A percentile compares a stretch with the other conserved stretches of the same genome.
phyloP scores from a whole-genome alignment of 2,888 invertebrate genomes.

The Catocala fraxini region DNA sequence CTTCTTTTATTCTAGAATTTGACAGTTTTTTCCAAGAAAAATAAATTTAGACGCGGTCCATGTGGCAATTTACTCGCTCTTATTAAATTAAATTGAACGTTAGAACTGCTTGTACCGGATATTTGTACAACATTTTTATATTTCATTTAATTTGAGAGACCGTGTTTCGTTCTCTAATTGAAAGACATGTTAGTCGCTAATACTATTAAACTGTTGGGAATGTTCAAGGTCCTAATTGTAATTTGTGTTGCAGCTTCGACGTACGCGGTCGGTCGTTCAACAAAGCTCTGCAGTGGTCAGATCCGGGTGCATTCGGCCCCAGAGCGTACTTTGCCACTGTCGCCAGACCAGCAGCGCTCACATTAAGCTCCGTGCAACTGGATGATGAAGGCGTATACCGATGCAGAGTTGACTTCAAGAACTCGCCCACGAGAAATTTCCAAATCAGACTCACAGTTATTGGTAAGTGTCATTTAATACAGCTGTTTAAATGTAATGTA shows the following conservation, averaged over 20 bases:
- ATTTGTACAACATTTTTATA: constrained; percentile 24
- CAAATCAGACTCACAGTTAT: constrained; percentile 96
- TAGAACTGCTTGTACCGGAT: constrained; percentile 11
- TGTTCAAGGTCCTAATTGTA: not conserved
- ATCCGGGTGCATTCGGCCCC: constrained; percentile 93
- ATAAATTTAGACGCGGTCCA: constrained; percentile 60
- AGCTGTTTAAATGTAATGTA: too few relatives aligned
- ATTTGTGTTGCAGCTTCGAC: constrained; percentile 91
- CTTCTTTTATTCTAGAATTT: constrained; percentile 77
- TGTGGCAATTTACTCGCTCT: constrained; percentile 36
- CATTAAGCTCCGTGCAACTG: constrained; percentile 94
- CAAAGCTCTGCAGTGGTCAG: constrained; percentile 95
- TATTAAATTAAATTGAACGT: constrained; percentile 30
- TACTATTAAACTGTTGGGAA: too few relatives aligned
- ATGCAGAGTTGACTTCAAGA: constrained; percentile 96
- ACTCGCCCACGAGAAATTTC: constrained; percentile 95
- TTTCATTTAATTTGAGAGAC: constrained; percentile 14
- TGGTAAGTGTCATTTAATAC: constrained; percentile 88
- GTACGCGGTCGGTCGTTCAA: constrained; percentile 93
- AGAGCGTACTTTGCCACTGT: constrained; percentile 95
- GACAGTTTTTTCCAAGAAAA: constrained; percentile 64
- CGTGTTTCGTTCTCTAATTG: too few relatives aligned
- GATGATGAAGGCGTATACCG: constrained; percentile 96
- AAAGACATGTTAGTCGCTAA: too few relatives aligned
- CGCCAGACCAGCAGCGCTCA: constrained; percentile 93